These are phyloP conservation scores for Gila robusta DNA, from an alignment of 2,797 vertebrate species.

Conservation along the genomic window DNA sequence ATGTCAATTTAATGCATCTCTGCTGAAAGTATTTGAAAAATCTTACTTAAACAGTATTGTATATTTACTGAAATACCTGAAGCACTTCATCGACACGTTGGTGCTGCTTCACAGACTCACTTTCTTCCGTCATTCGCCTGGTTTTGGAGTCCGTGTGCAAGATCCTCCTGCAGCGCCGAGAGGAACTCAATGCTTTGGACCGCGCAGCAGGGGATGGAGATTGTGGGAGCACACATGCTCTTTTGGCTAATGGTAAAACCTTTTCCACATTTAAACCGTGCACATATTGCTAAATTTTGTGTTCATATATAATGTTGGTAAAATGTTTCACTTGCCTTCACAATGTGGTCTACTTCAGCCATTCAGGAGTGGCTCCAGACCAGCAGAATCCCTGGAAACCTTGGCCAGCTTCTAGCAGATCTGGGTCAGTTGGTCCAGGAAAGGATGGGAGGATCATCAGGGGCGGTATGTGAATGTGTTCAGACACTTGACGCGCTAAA, in stretches of 20 bases:
- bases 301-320: not conserved
- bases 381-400: constrained; percentile 75
- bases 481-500: not conserved
- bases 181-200: constrained; percentile 90
- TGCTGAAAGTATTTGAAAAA: not conserved
- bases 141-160: constrained; percentile 81
- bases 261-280: not conserved
- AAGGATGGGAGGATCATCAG: constrained; percentile 95
- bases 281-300: not conserved
- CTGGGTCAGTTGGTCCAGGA: constrained; percentile 88
- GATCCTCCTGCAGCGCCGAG: constrained; percentile 80
- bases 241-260: constrained; percentile 83
- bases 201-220: constrained; percentile 91
- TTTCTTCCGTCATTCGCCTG: constrained; percentile 69
- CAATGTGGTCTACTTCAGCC: constrained; percentile 71
- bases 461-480: constrained; percentile 80
- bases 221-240: constrained; percentile 91
- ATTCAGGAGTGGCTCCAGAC: constrained; percentile 84
- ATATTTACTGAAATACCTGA: not conserved
- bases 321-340: not conserved
- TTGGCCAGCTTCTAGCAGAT: constrained; percentile 78
- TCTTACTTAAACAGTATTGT: not conserved
- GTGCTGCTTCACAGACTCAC: constrained; percentile 64
- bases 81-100: not conserved
- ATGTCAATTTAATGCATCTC: not conserved